phyloP scores from a whole-genome alignment of 2,888 invertebrate species.

The Meiosimyza platycephala region DNA sequence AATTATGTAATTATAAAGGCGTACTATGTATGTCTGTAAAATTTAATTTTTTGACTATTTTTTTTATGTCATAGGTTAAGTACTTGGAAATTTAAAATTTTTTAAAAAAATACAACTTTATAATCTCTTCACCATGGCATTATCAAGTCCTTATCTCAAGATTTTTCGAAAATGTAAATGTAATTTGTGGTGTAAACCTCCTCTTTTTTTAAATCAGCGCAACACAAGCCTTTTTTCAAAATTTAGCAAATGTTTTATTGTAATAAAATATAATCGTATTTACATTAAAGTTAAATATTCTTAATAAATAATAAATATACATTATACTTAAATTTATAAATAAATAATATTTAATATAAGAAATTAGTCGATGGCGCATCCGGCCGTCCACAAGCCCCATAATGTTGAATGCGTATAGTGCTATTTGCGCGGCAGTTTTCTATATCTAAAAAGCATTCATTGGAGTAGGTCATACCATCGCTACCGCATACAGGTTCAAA shows the following conservation, averaged over 20 bases:
- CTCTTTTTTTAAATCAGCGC: too few species aligned
- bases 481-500: conserved; percentile 95
- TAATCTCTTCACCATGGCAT: too few species aligned
- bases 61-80: too few species aligned
- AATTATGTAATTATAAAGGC: too few species aligned
- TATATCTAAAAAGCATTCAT: conserved; percentile 90
- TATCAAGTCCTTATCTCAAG: too few species aligned
- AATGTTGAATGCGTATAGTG: conserved; percentile 81
- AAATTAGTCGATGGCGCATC: conserved; percentile 89
- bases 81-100: too few species aligned
- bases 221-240: too few species aligned
- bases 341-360: conserved; percentile 72
- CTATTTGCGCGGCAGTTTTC: conserved; percentile 87
- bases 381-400: conserved; percentile 88
- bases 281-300: conserved; percentile 9
- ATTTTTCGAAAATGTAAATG: too few species aligned
- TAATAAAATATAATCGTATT: conserved; percentile 5
- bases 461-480: conserved; percentile 92
- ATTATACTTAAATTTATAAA: conserved; percentile 7
- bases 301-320: conserved; percentile 32
- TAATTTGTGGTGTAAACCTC: too few species aligned
- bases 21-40: too few species aligned
- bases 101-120: too few species aligned
- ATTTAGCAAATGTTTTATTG: background rate
- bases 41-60: too few species aligned